These are phyloP conservation scores for Papilio polyxenes DNA, from an alignment of 1,140 invertebrate species.

Conservation along the genomic window DNA sequence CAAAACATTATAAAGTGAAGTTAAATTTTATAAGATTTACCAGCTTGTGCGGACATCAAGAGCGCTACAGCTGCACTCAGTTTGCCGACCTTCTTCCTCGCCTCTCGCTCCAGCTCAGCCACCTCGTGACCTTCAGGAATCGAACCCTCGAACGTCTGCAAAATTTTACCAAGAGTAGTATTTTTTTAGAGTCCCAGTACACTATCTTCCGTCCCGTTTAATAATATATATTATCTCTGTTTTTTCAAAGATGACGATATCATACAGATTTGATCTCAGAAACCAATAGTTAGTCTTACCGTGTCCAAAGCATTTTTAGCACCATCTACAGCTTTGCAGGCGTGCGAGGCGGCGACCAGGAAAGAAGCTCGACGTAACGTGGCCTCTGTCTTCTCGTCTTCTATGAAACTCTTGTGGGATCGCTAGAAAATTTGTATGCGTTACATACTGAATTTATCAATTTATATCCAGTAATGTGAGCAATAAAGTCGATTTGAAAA, in stretches of 20 bases:
- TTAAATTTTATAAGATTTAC: constrained; percentile 41
- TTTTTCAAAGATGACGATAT: no score
- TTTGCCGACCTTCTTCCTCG: constrained; percentile 55
- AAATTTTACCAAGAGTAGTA: not conserved
- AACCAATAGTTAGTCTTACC: constrained; percentile 43
- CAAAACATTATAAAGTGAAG: no score
- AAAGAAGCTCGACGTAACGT: constrained; percentile 59
- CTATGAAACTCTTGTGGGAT: constrained; percentile 66
- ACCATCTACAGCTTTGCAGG: constrained; percentile 49
- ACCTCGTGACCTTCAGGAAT: constrained; percentile 43
- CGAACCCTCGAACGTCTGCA: constrained; percentile 52
- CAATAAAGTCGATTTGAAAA: not conserved
- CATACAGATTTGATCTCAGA: no score
- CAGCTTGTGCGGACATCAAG: constrained; percentile 60
- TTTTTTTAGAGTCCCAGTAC: not conserved
- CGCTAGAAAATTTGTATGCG: constrained; percentile 45
- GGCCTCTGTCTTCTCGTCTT: constrained; percentile 60
- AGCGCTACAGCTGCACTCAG: constrained; percentile 64
- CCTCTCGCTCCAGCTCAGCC: constrained; percentile 46
- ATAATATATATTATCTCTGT: no score
- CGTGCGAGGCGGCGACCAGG: constrained; percentile 51
- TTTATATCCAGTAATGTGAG: not conserved
- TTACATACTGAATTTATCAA: no score
- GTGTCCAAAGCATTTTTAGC: constrained; percentile 47
- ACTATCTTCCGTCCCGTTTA: no score